Percentiles rank a stretch among this genome's conserved stretches.
phyloP scores from a whole-genome alignment of 1,140 invertebrate genomes.

The Manduca sexta region DNA sequence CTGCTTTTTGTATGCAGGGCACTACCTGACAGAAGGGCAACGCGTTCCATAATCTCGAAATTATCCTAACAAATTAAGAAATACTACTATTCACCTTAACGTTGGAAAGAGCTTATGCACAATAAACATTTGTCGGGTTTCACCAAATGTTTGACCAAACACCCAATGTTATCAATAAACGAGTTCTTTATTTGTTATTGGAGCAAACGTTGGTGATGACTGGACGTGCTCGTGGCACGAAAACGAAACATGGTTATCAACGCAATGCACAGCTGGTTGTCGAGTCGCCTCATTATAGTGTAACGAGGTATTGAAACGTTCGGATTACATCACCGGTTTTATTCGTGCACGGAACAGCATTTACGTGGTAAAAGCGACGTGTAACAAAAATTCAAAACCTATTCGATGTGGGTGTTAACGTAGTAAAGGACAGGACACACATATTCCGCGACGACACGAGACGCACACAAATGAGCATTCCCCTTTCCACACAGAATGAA shows the following conservation, averaged over 20 bases:
- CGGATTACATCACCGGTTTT: conserved; percentile 19
- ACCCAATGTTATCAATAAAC: no score
- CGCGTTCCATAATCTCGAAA: no score
- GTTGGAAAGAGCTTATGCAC: no score
- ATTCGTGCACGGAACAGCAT: neutral
- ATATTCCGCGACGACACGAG: conserved; percentile 2
- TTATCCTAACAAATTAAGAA: no score
- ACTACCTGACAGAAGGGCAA: no score
- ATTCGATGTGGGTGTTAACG: neutral
- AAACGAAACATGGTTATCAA: conserved; percentile 53
- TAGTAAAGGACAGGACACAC: conserved; percentile 1
- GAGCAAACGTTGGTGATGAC: conserved; percentile 32
- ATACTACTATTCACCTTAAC: no score
- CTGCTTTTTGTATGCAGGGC: no score
- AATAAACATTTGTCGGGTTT: no score
- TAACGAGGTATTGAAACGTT: neutral
- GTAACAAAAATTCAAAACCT: neutral
- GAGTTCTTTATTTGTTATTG: conserved; percentile 9
- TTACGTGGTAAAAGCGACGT: neutral
- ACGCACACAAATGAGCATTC: conserved; percentile 5
- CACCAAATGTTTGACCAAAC: no score
- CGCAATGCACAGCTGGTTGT: conserved; percentile 43
- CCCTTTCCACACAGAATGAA: conserved; percentile 7
- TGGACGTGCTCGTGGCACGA: conserved; percentile 31
- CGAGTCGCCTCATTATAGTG: conserved; percentile 7